Evolutionary conservation across 2,888 invertebrate species (phyloP), one percentile per base, ranked within the genome.

Genomic region (Strigamia maritima): DNA sequence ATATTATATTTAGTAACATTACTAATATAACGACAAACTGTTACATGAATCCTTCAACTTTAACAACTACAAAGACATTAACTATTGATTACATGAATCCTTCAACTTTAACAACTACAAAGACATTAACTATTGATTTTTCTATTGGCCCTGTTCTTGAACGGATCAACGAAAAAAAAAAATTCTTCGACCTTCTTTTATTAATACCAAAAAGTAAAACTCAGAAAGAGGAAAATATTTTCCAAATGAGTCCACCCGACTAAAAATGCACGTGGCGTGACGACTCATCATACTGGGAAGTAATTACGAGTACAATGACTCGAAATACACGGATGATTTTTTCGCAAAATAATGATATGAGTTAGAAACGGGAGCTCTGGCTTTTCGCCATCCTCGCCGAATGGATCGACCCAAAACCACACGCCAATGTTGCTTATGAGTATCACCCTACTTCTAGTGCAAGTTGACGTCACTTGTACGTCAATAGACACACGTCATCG

Each of bases 341-440:
- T 6, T 8, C 0, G 31, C 8, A 12, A 44, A 14, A n/a, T 44
- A n/a, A 14, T 44, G 16, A 14, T n/a, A n/a, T n/a, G n/a, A n/a
- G n/a, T 0, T 44, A 14, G 44, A 44, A 44, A 44, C 12, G 44
- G 3, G 44, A 44, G 44, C 1, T 44, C 10, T 19, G 54, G 54
- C 54, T 22, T n/a, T 16, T 26, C 70, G 70, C 70, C n/a, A 70
- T 70, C 28, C 70, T 70, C 16, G 14, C 24, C 49, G n/a, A 70
- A 70, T 70, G 70, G 70, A 70, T 70, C 70, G 70, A 26, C 70
- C 70, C 70, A 60, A 60, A 60, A 60, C 60, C 60, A 60, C 60
- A 60, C 60, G 70, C 70, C 70, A 70, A 70, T 28, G 70, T 28
- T 70, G 70, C 28, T 70, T 70, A 70, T 70, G 70, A 70, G 70